Conservation (phyloP, 2,888 invertebrate species). For the Drosophila lutescens region DNA sequence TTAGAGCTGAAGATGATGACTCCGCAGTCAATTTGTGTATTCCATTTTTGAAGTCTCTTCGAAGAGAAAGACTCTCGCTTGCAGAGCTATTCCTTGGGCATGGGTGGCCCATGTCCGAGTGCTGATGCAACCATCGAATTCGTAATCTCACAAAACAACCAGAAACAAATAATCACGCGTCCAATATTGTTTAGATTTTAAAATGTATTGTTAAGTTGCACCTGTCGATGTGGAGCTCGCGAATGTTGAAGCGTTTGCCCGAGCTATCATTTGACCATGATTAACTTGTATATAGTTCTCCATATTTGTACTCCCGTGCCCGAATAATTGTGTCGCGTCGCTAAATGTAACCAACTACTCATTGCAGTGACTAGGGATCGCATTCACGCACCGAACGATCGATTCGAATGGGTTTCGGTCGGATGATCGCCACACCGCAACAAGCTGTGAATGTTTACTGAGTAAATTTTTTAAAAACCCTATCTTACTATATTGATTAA, state of each 20-base stretch:
- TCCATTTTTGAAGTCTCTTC: slow-evolving; percentile 58
- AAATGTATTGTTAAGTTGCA: slow-evolving; percentile 37
- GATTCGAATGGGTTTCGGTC: slow-evolving; percentile 54
- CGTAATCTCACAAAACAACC: slow-evolving; percentile 41
- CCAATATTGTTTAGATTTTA: slow-evolving; percentile 50
- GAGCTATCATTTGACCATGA: slow-evolving; percentile 40
- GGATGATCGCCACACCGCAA: slow-evolving; percentile 63
- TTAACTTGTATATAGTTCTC: slow-evolving; percentile 62
- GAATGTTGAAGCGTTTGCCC: slow-evolving; percentile 71
- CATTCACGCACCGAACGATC: slow-evolving; percentile 58
- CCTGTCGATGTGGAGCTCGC: slow-evolving; percentile 32
- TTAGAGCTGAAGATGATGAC: slow-evolving; percentile 41
- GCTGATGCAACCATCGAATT: slow-evolving; percentile 28
- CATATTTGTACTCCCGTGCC: slow-evolving; percentile 21
- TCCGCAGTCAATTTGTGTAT: slow-evolving; percentile 52
- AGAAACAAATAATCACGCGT: slow-evolving; percentile 51
- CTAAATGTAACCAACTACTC: slow-evolving; percentile 60
- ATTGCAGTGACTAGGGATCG: slow-evolving; percentile 64
- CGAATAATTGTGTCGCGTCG: slow-evolving; percentile 26
- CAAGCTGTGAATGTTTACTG: slow-evolving; percentile 79
- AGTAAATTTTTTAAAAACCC: slow-evolving; percentile 67
- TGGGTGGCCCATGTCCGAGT: slow-evolving; percentile 5
- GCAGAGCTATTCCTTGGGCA: slow-evolving; percentile 19
- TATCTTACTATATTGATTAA: slow-evolving; percentile 28
- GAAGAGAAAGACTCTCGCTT: slow-evolving; percentile 7